Evolutionary conservation across 2,113 vertebrate species (phyloP).

Genomic region (Lagopus leucura): DNA sequence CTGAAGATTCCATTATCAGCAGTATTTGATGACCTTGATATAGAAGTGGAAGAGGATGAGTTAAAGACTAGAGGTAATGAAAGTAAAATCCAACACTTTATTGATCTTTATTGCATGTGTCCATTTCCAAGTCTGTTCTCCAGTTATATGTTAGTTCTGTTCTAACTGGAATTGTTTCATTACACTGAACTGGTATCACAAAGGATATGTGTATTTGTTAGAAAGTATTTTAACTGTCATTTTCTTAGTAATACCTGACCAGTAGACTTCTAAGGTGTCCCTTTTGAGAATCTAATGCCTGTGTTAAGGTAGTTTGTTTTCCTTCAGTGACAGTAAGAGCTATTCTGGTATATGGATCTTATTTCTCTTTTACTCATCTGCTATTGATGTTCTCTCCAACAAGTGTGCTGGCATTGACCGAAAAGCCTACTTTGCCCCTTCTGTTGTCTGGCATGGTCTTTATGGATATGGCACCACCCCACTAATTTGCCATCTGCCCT

Average conservation of each 20-base stretch:
- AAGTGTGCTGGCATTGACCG: background rate
- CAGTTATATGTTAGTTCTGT: background rate
- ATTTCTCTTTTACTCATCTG: background rate
- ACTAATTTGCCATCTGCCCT: conserved; percentile 43
- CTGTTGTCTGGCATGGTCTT: conserved; percentile 26
- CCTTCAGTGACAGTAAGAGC: background rate
- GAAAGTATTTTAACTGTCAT: background rate
- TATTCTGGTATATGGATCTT: background rate
- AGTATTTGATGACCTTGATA: conserved; percentile 90
- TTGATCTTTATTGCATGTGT: background rate
- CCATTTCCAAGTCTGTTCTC: background rate
- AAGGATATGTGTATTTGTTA: background rate
- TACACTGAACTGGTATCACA: background rate
- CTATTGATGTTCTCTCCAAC: background rate
- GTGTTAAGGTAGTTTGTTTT: background rate
- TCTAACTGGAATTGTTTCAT: background rate
- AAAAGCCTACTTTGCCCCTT: background rate
- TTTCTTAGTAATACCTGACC: background rate
- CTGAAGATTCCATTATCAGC: conserved; percentile 87
- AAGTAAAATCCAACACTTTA: background rate
- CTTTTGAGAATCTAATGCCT: background rate
- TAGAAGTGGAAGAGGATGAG: conserved; percentile 93
- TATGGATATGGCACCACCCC: background rate
- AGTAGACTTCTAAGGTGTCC: background rate
- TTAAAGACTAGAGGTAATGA: conserved; percentile 88